phyloP scores from a whole-genome alignment of 2,797 vertebrate genomes.

The Hipposideros larvatus region DNA sequence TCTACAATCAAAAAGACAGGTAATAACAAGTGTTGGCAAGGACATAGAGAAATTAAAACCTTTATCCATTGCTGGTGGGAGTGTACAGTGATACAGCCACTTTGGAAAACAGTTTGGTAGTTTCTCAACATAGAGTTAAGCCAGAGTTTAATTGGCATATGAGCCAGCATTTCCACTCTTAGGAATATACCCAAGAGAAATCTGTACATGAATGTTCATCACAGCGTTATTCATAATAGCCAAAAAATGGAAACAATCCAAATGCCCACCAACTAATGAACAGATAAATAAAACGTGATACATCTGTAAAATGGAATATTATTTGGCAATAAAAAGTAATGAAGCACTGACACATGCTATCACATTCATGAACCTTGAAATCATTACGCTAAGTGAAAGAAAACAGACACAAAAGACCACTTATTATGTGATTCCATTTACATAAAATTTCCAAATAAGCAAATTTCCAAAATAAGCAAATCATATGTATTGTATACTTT shows the following conservation, averaged over 20 bases:
- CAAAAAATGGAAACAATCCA: background rate
- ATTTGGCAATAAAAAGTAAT: background rate
- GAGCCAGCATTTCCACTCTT: background rate
- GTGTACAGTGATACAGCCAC: background rate
- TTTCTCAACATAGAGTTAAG: background rate
- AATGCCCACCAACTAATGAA: background rate
- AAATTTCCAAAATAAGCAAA: background rate
- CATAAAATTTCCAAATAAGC: background rate
- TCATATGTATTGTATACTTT: background rate
- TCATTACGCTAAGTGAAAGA: constrained; percentile 6
- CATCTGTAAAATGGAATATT: background rate
- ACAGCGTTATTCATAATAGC: background rate
- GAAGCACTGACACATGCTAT: background rate
- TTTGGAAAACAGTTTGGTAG: background rate
- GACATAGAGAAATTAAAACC: background rate
- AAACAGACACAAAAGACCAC: background rate
- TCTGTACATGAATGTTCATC: background rate
- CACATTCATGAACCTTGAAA: background rate
- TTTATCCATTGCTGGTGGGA: background rate
- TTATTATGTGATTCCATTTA: background rate
- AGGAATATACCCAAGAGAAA: background rate
- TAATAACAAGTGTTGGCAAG: background rate
- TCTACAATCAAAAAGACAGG: background rate
- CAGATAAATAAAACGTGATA: background rate
- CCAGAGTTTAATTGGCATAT: background rate